Conservation (phyloP, 2,797 vertebrate species). For the Loris lydekkerianus region DNA sequence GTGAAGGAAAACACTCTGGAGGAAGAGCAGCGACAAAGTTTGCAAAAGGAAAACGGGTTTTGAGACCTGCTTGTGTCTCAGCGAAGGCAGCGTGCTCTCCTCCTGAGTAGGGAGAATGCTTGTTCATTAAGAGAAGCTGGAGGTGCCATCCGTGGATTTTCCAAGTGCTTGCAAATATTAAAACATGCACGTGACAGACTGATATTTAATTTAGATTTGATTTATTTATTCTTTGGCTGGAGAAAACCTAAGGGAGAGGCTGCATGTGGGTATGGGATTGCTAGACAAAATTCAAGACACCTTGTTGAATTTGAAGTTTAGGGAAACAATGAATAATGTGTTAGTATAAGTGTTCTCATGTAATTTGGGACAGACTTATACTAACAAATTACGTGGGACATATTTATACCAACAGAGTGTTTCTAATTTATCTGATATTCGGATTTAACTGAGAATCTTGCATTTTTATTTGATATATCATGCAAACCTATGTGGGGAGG, state of each 20-base stretch:
- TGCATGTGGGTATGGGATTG: neutral
- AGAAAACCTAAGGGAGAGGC: neutral
- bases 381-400: neutral
- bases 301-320: neutral
- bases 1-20: conserved; percentile 82
- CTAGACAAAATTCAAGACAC: neutral
- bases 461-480: neutral
- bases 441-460: neutral
- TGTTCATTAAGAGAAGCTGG: conserved; percentile 3
- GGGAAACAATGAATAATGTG: neutral
- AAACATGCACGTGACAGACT: neutral
- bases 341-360: neutral
- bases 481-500: neutral
- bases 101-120: neutral
- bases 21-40: conserved; percentile 79
- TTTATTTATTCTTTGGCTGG: conserved; percentile 12
- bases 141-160: neutral
- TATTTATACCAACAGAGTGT: neutral
- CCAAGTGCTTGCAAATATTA: neutral
- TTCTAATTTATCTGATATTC: neutral
- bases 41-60: conserved; percentile 13
- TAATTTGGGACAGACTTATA: neutral
- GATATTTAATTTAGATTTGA: conserved; percentile 33
- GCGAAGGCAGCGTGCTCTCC: neutral
- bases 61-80: neutral